Percentiles rank a stretch among this genome's conserved stretches.
Evolutionary conservation across 2,113 vertebrate species (phyloP).

Genomic region (Garra rufa): DNA sequence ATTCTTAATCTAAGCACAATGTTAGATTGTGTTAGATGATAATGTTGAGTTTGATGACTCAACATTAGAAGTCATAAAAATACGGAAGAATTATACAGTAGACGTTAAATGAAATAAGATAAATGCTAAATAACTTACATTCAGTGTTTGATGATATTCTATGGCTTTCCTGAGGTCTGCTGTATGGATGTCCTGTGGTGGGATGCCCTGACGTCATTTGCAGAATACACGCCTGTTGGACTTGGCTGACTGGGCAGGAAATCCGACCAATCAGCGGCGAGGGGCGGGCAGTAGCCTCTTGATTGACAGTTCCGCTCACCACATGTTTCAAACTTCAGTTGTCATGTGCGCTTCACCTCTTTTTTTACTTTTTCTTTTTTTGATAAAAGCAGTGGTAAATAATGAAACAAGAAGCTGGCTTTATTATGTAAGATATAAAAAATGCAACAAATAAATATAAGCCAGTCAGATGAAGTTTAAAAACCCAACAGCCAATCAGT

Average conservation of each 20-base stretch:
- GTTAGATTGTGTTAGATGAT: too few species aligned
- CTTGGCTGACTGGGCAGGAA: conserved; percentile 59
- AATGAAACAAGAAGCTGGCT: not conserved
- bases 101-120: not conserved
- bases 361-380: not conserved
- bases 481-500: conserved; percentile 9
- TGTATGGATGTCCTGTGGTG: conserved; percentile 3
- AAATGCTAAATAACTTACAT: conserved; percentile 4
- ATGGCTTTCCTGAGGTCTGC: not conserved
- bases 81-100: not conserved
- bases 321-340: conserved; percentile 22
- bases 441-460: conserved; percentile 15
- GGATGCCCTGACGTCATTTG: conserved; percentile 53
- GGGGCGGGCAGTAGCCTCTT: conserved; percentile 57
- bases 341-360: not conserved
- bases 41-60: too few species aligned
- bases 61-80: not conserved
- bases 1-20: not conserved
- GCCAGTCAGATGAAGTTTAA: conserved; percentile 26
- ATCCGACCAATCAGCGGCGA: conserved; percentile 69
- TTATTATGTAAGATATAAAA: not conserved
- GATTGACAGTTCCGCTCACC: conserved; percentile 61
- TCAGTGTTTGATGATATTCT: not conserved
- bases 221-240: conserved; percentile 47
- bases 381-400: not conserved